Base-by-base conservation (phyloP, 2,797 vertebrate genomes). In the Lagodon rhomboides region DNA sequence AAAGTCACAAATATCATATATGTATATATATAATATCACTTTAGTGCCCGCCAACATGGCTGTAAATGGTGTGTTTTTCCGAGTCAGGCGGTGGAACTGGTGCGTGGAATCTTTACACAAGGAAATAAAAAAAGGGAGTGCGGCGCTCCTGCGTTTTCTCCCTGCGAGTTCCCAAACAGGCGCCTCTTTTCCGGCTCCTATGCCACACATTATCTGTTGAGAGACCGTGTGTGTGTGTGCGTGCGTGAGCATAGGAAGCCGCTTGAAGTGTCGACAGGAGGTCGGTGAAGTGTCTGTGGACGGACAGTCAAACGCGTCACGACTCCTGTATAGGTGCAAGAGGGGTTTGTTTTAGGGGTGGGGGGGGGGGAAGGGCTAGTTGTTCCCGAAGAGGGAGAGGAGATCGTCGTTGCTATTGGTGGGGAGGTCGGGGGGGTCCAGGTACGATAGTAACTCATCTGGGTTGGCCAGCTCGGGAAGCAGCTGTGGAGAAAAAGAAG, bases 331-430 rank as follows among this genome's bases (percentile, higher is more conserved):
- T 20, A 22, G 78, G 67, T 69, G 69, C 71, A 55, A 55, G 68
- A 76, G 68, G 54, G 25, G 49, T 64, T 20, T 16, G 15, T 44
- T 5, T 3, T 25, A 22, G 23, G 27, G 44, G 56, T 51, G 3
- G 30, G 22, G 22, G 34, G 44, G 56, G 53, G 9, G 70, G 12
- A 69, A 22, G 78, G 77, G 82, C 96, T 97, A 99, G 96, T 99
- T 99, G 96, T 99, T 99, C 92, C 99, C 98, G 88, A 99, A 99
- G 90, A 99, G 97, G 84, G 98, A 99, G 77, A 99, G 97, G 92
- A 99, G 98, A 95, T 99, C 98, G 22, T 99, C 98, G 50, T 98
- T 99, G 96, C 98, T 99, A 96, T 98, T 99, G 96, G 97, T 96
- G 59, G 98, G 98, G 91, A 99, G 96, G 95, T 99, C 98, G 0